Conservation (phyloP, 2,113 vertebrate genomes). For the Baryphthengus martii region DNA sequence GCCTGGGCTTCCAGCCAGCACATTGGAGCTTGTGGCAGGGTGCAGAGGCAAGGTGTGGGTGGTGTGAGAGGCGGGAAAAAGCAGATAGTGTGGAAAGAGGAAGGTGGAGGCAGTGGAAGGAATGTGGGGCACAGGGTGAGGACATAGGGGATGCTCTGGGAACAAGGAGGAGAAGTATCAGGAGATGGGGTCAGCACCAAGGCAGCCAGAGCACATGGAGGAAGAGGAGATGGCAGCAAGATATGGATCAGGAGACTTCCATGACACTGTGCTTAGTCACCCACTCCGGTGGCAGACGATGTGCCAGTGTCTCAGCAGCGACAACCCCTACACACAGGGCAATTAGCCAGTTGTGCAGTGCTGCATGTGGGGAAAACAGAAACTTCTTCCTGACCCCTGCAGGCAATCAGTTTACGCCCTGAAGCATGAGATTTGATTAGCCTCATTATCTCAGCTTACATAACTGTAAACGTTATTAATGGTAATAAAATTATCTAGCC, state of each 20-base stretch:
- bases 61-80: background rate
- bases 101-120: background rate
- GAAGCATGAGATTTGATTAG: conserved; percentile 75
- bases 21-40: background rate
- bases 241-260: accelerated
- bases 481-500: conserved; percentile 70
- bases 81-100: background rate
- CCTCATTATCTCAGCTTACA: conserved; percentile 70
- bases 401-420: conserved; percentile 67
- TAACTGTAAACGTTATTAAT: conserved; percentile 71
- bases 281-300: background rate
- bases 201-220: background rate
- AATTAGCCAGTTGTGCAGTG: background rate
- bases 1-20: background rate
- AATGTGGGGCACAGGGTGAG: accelerated
- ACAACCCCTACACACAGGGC: accelerated
- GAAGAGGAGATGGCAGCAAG: background rate
- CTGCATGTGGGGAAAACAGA: conserved; percentile 15
- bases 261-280: background rate
- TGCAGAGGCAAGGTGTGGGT: background rate
- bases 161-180: background rate
- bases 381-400: conserved; percentile 61
- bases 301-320: background rate
- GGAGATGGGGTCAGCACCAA: background rate
- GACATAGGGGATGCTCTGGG: background rate